Evolutionary conservation across 2,113 vertebrate genomes (phyloP), one percentile per base, ranked within the genome.

Genomic region (Spheniscus mendiculus): DNA sequence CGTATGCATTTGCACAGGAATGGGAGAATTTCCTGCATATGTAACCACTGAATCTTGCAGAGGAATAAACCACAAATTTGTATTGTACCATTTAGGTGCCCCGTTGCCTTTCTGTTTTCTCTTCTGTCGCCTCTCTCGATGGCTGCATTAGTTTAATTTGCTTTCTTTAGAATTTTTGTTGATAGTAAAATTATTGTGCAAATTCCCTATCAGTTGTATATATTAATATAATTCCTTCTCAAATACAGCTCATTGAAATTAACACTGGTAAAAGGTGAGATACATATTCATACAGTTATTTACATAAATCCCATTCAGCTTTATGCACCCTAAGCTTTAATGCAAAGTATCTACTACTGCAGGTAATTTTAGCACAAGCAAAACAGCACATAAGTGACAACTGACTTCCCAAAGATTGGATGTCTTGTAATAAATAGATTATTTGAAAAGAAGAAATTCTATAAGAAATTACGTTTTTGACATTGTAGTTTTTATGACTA

Each of bases 251-350:
- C 67, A 85, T 78, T 96, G 71, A 92, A 96, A 95, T 96, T 93
- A 93, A 89, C 77, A 58, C 74, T 83, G 76, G 93, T 84, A 67
- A 89, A 94, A 93, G 86, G 65, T 89, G 86, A 90, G 80, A 88
- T 94, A 85, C 94, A 96, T 97, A 97, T 96, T 96, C 96, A 97
- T 96, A 80, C 50, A 59, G 53, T 73, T 92, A 97, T 94, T 95
- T 96, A 91, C 92, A 95, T 93, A 95, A 96, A 94, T 90, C 84
- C 87, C 95, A 97, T 96, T 97, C 94, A 96, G 82, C 66, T 96
- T 91, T 97, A 85, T 86, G 87, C 78, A 94, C 44, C n/a, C 89
- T 72, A 78, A 90, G 91, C 62, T 95, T 73, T 80, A 96, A 91
- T 92, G 77, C 66, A 92, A 94, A 95, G 59, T 40, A 73, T 69